These are phyloP conservation scores for Dastarcus helophoroides DNA, from an alignment of 2,888 invertebrate species.

Conservation along the genomic window DNA sequence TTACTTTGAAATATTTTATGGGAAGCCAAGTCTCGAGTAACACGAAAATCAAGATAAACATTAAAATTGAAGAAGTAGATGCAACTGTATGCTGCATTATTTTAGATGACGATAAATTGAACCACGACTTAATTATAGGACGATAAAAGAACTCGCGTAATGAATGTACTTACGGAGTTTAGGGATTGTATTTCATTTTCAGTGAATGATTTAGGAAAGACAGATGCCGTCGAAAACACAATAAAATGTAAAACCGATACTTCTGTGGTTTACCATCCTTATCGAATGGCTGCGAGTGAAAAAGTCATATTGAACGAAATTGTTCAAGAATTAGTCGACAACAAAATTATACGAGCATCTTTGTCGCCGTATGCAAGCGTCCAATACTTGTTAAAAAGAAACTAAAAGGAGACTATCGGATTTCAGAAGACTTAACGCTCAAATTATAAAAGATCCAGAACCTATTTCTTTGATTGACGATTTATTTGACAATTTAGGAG, in stretches of 20 bases:
- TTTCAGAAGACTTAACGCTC: slow-evolving; percentile 22
- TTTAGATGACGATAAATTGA: background rate
- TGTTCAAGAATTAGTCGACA: slow-evolving; percentile 11
- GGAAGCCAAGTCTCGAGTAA: too few species aligned
- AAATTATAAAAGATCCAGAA: slow-evolving; percentile 21
- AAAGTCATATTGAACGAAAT: slow-evolving; percentile 13
- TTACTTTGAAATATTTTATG: too few species aligned
- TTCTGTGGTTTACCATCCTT: slow-evolving; percentile 10
- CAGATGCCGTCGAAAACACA: slow-evolving; percentile 1
- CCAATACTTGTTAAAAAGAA: slow-evolving; percentile 18
- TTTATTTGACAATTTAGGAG: slow-evolving; percentile 16
- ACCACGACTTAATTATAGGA: background rate
- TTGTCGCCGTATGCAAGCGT: slow-evolving; percentile 17
- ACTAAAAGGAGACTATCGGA: too few species aligned
- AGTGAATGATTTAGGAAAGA: slow-evolving; percentile 1
- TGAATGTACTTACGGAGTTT: slow-evolving; percentile 3
- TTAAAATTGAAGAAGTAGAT: too few species aligned
- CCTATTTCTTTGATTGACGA: slow-evolving; percentile 25
- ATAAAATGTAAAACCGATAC: background rate
- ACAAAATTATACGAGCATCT: slow-evolving; percentile 13
- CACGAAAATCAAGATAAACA: too few species aligned
- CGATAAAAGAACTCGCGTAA: too few species aligned
- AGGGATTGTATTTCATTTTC: background rate
- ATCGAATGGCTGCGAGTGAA: slow-evolving; percentile 17
- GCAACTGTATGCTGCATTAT: too few species aligned